Base-by-base conservation (phyloP, 2,113 vertebrate species). In the Struthio camelus region DNA sequence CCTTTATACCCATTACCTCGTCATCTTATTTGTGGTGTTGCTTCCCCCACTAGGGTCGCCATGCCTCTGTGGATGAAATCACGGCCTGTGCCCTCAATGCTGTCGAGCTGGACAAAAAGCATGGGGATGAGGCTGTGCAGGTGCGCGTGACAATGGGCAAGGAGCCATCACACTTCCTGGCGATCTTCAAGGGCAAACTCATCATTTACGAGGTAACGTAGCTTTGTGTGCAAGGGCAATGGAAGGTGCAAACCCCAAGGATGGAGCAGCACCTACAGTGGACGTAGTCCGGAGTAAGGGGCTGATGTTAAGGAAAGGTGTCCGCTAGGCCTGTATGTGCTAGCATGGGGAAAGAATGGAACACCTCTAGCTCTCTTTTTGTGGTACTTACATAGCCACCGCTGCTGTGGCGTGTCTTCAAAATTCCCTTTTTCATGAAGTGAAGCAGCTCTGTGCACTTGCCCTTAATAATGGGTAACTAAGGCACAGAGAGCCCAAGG, bases 81-180 rank as follows among this genome's bases (percentile, higher is more conserved):
- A 98, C 99, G 1, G 99, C 99, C 4, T 98, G 98, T 11, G 99
- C 99, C 66, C 98, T 98, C 96, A 99, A 99, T 46, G 98, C 99
- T 4, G 98, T 99, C 2, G 98, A 98, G 53, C 51, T 99, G 85
- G 99, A 99, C 94, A 98, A 97, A 73, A 97, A 98, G 89, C 96
- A 98, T 4, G 97, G 98, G 32, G 99, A 99, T 0, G 98, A 98
- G 56, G 98, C 99, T 0, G 98, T 99, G 62, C 99, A 99, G 97
- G 99, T 99, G 88, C 98, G 99, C 40, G 99, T 99, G 97, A 97
- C 98, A 2, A 99, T 99, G 99, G 99, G 99, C 71, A 99, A 99
- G 96, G 99, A 99, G 96, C 99, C 99, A 5, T 90, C 98, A 2
- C 99, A 99, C 91, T 99, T 99, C 97, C 96, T 99, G 96, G 98